phyloP scores from a whole-genome alignment of 1,140 invertebrate genomes.

The Ostrea denselamellosa region DNA sequence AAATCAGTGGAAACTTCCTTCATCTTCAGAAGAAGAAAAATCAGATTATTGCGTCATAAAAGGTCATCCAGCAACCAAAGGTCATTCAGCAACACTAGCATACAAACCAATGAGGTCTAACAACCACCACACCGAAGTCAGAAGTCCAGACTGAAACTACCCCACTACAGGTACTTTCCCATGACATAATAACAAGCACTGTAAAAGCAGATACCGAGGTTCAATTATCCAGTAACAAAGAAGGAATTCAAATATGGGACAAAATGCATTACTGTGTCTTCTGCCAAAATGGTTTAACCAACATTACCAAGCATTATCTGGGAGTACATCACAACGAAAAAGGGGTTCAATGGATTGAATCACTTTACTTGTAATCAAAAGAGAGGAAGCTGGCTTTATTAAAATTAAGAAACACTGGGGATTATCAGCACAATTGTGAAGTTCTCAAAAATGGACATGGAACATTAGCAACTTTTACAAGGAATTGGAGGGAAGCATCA shows the following conservation, averaged over 20 bases:
- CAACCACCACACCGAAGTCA: too few species aligned
- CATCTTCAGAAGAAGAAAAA: too few species aligned
- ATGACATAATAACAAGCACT: neutral
- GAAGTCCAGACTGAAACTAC: too few species aligned
- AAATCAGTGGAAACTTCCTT: too few species aligned
- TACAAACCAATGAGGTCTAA: too few species aligned
- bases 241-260: conserved; percentile 52
- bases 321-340: conserved; percentile 47
- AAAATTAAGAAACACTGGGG: conserved; percentile 55
- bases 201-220: neutral
- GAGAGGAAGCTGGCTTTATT: conserved; percentile 40
- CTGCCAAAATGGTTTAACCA: conserved; percentile 53
- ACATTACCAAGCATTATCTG: conserved; percentile 54
- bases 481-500: conserved; percentile 34
- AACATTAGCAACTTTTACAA: conserved; percentile 48
- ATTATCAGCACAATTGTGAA: conserved; percentile 54
- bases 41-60: too few species aligned
- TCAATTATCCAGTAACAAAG: conserved; percentile 35
- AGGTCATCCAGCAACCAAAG: too few species aligned
- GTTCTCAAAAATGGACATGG: conserved; percentile 54
- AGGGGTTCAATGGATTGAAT: conserved; percentile 43
- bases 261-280: conserved; percentile 54
- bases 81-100: too few species aligned
- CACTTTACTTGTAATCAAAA: conserved; percentile 40
- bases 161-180: too few species aligned